These are phyloP conservation scores for Melanerpes aurifrons DNA, from an alignment of 2,113 vertebrate genomes.

Conservation along the genomic window DNA sequence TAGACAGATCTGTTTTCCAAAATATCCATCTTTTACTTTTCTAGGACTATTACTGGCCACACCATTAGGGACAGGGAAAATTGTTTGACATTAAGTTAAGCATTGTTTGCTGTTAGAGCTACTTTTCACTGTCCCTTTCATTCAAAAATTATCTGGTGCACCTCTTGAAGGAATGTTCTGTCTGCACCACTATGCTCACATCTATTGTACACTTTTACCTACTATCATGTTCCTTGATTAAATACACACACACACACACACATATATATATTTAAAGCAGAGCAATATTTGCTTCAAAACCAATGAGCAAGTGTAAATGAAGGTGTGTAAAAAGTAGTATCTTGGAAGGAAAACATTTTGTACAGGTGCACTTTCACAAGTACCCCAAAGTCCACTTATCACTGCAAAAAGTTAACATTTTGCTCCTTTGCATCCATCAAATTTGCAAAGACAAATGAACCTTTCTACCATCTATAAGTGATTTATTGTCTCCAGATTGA, in stretches of 20 bases:
- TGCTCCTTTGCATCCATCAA: not conserved
- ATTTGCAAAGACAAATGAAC: constrained; percentile 28
- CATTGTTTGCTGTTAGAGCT: not conserved
- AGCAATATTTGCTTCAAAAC: not conserved
- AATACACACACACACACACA: not conserved
- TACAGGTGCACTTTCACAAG: not conserved
- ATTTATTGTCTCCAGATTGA: constrained; percentile 37
- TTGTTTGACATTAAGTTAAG: not conserved
- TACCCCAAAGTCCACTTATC: not conserved
- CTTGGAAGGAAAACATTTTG: not conserved
- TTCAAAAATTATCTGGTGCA: not conserved
- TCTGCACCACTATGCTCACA: not conserved
- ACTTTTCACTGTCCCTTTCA: not conserved
- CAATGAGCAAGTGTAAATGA: not conserved
- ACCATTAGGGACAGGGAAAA: not conserved
- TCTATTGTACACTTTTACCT: not conserved
- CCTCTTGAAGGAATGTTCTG: not conserved
- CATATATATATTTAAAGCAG: not conserved
- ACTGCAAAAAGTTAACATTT: not conserved
- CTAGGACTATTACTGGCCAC: not conserved
- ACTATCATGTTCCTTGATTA: not conserved
- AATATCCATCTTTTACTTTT: not conserved
- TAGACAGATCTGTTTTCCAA: not conserved
- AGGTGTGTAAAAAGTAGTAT: not conserved
- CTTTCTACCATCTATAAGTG: constrained; percentile 20